A percentile compares a stretch with the other conserved stretches of the same genome.
These are phyloP conservation scores for Microctenopoma stevenorrisi DNA, from an alignment of 2,797 vertebrate genomes.

Conservation along the genomic window DNA sequence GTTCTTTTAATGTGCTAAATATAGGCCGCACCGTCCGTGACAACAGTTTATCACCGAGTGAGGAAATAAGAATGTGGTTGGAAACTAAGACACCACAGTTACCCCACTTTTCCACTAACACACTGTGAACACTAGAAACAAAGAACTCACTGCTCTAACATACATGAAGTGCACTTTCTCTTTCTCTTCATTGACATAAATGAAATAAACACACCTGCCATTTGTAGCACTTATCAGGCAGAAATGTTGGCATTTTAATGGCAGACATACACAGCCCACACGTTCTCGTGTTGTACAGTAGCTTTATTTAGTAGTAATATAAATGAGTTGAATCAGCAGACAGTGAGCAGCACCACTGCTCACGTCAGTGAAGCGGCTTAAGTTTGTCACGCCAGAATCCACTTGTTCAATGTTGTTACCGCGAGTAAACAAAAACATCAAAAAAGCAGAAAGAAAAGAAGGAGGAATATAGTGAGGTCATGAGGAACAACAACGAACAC, in stretches of 20 bases:
- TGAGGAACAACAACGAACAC: conserved; percentile 38
- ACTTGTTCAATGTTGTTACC: conserved; percentile 63
- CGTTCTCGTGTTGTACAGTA: conserved; percentile 49
- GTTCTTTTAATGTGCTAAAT: conserved; percentile 57
- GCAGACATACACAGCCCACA: conserved; percentile 21
- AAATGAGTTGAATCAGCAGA: conserved; percentile 80
- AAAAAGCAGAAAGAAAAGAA: conserved; percentile 50
- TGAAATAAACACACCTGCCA: not conserved
- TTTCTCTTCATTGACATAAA: not conserved
- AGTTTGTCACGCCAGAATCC: conserved; percentile 65
- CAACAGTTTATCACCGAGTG: conserved; percentile 15
- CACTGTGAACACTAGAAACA: not conserved
- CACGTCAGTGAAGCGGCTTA: conserved; percentile 41
- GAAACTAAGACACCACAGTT: conserved; percentile 70
- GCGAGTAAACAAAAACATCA: conserved; percentile 57
- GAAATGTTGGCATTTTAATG: not conserved
- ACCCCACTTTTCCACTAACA: conserved; percentile 64
- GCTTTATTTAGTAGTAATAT: conserved; percentile 83
- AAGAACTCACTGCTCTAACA: not conserved
- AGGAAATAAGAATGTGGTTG: conserved; percentile 70
- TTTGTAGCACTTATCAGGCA: not conserved
- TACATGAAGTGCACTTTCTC: not conserved
- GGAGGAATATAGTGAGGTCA: conserved; percentile 14
- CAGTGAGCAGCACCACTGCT: conserved; percentile 65
- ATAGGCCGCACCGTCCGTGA: conserved; percentile 50